Conservation (phyloP, 1,140 invertebrate species). For the Neotoxoptera formosana region DNA sequence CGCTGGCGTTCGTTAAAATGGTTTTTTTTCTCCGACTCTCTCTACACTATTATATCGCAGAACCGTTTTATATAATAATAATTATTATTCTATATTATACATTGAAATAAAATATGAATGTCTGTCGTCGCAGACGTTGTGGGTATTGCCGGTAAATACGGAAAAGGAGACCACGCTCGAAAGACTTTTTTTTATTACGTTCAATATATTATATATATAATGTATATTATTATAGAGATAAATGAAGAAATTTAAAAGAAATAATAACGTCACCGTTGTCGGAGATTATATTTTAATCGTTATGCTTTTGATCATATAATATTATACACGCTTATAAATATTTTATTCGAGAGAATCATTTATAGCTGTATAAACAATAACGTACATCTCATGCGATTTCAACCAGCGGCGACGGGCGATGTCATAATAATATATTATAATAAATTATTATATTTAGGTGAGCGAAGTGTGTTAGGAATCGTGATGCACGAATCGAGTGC, state of each 20-base stretch:
- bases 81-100: constrained; percentile 1
- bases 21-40: not conserved
- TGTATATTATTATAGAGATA: not conserved
- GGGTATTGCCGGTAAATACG: not conserved
- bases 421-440: not conserved
- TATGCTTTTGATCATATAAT: not conserved
- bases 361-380: not conserved
- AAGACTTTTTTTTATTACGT: constrained; percentile 12
- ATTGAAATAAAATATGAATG: not conserved
- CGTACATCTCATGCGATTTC: not conserved
- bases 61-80: not conserved
- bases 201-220: not conserved
- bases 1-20: not conserved
- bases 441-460: not conserved
- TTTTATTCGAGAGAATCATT: not conserved
- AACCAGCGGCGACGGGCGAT: not conserved
- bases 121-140: not conserved
- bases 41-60: not conserved
- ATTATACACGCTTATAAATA: not conserved
- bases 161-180: constrained; percentile 7
- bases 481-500: constrained; percentile 4
- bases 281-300: not conserved
- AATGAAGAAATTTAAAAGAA: not conserved
- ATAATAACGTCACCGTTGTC: not conserved
- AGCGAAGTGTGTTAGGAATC: not conserved